Conservation (phyloP, 2,888 invertebrate genomes). For the Lepetodrilus schrolli region DNA sequence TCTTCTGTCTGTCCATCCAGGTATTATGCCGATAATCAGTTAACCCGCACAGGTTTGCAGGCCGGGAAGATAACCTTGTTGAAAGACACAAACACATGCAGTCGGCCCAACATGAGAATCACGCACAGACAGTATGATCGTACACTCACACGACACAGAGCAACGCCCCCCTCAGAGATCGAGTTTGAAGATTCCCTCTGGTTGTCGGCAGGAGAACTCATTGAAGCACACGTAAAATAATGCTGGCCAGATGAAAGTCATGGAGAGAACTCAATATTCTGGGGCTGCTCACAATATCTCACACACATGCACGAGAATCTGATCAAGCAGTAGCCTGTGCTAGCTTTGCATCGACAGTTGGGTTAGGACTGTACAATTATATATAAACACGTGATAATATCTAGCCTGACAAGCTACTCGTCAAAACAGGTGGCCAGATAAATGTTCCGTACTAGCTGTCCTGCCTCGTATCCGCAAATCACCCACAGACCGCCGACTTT, state of each 20-base stretch:
- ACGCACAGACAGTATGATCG: too few species aligned
- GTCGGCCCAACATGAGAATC: background rate
- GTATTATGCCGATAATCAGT: conserved; percentile 12
- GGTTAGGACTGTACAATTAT: conserved; percentile 25
- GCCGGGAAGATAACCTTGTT: background rate
- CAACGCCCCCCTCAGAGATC: too few species aligned
- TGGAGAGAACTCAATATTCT: too few species aligned
- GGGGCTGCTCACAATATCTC: background rate
- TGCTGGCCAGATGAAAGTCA: too few species aligned
- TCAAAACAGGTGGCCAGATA: conserved; percentile 68
- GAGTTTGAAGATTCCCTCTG: too few species aligned
- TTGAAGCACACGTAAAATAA: too few species aligned
- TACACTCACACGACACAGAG: too few species aligned
- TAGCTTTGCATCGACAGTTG: conserved; percentile 23
- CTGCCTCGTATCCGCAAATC: conserved; percentile 74
- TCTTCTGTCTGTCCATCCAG: background rate
- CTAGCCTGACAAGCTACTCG: conserved; percentile 21
- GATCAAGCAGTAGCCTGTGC: conserved; percentile 4
- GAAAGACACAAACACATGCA: conserved; percentile 6
- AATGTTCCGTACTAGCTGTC: conserved; percentile 77
- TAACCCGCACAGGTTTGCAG: background rate
- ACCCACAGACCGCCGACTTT: conserved; percentile 70
- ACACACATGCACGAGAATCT: too few species aligned
- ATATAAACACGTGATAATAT: conserved; percentile 22
- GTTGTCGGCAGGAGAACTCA: too few species aligned